phyloP scores from a whole-genome alignment of 2,888 invertebrate species.

The Zeuzera pyrina region DNA sequence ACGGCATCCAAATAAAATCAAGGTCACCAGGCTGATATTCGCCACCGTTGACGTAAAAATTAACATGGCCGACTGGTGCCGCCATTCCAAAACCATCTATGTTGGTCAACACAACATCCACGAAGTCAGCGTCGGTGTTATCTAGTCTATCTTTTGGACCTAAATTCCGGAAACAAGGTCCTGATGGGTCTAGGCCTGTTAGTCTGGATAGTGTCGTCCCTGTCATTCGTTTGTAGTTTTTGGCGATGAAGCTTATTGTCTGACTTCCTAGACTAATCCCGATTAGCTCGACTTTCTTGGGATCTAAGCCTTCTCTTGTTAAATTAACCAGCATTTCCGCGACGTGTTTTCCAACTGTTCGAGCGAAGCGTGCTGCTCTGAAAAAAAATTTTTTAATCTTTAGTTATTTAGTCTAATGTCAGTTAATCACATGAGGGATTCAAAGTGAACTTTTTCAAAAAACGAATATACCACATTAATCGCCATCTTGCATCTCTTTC shows the following conservation, averaged over 20 bases:
- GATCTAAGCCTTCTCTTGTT: constrained; percentile 34
- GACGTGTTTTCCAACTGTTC: constrained; percentile 33
- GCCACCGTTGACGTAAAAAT: constrained; percentile 54
- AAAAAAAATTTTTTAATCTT: constrained; percentile 16
- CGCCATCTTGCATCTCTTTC: too few species aligned
- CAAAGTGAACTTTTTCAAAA: too few species aligned
- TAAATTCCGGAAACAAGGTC: constrained; percentile 48
- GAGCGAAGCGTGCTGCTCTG: constrained; percentile 38
- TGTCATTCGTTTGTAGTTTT: constrained; percentile 32
- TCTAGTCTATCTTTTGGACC: constrained; percentile 41
- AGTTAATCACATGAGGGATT: too few species aligned
- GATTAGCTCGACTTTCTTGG: constrained; percentile 36
- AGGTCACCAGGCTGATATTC: constrained; percentile 24
- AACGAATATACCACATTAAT: too few species aligned
- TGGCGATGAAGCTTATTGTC: constrained; percentile 45
- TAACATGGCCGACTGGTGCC: constrained; percentile 44
- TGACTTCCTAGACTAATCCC: constrained; percentile 50
- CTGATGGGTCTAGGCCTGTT: constrained; percentile 44
- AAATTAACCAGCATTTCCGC: constrained; percentile 44
- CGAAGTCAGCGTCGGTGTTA: constrained; percentile 44
- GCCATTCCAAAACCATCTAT: constrained; percentile 51
- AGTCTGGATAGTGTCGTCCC: constrained; percentile 35
- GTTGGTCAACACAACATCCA: constrained; percentile 41
- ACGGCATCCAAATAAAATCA: constrained; percentile 17
- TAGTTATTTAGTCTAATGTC: too few species aligned